A percentile compares a stretch with the other conserved stretches of the same genome.
Evolutionary conservation across 2,888 invertebrate species (phyloP).

Genomic region (Zaprionus bogoriensis): DNA sequence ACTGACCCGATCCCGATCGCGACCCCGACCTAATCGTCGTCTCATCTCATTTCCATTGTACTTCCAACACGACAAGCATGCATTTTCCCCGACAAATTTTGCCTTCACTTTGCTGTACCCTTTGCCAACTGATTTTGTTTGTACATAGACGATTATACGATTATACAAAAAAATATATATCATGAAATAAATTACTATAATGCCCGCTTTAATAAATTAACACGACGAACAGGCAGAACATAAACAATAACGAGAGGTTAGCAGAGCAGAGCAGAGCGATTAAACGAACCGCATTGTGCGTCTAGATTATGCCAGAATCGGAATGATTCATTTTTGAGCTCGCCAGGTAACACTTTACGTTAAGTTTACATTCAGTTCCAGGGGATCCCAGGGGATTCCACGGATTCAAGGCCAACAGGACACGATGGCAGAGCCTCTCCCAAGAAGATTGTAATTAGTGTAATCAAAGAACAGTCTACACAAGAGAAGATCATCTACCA

Average conservation of each 20-base stretch:
- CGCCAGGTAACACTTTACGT: conserved; percentile 31
- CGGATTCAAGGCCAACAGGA: conserved; percentile 2
- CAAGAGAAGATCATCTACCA: conserved; percentile 41
- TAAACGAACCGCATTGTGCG: conserved; percentile 3
- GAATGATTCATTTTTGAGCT: conserved; percentile 56
- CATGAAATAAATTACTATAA: conserved; percentile 32
- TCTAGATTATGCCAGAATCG: conserved; percentile 37
- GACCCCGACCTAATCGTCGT: too few species aligned
- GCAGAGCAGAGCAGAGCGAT: conserved; percentile 23
- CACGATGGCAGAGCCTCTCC: neutral
- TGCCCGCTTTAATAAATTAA: conserved; percentile 64
- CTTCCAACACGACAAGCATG: conserved; percentile 2
- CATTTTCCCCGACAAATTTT: neutral
- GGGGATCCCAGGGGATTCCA: conserved; percentile 3
- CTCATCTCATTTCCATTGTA: conserved; percentile 6
- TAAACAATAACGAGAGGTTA: conserved; percentile 21
- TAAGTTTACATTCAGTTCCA: conserved; percentile 36
- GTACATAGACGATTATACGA: conserved; percentile 39
- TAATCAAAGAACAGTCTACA: conserved; percentile 60
- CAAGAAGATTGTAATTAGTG: conserved; percentile 58
- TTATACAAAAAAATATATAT: conserved; percentile 29
- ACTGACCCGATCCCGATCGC: too few species aligned
- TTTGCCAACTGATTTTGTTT: conserved; percentile 13
- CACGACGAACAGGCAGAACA: conserved; percentile 18
- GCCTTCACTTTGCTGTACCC: neutral